These are phyloP conservation scores for Melanotaenia boesemani DNA, from an alignment of 2,797 vertebrate species.

Conservation along the genomic window DNA sequence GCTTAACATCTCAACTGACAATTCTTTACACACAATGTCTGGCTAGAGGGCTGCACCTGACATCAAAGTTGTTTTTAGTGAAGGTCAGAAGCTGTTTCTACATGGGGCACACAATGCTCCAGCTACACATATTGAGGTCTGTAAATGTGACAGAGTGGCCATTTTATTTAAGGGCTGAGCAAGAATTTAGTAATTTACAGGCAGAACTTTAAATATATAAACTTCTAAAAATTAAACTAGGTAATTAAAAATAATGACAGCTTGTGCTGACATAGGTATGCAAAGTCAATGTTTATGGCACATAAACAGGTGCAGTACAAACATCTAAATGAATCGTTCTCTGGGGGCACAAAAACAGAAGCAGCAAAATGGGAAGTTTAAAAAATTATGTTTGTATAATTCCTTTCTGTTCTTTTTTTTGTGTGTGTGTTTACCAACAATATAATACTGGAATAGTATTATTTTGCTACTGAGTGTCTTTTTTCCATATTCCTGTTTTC, in stretches of 20 bases:
- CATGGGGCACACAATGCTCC: conserved; percentile 27
- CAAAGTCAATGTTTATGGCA: conserved; percentile 32
- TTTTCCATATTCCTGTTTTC: conserved; percentile 34
- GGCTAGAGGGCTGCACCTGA: conserved; percentile 43
- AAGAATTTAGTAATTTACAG: conserved; percentile 7
- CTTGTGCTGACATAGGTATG: background rate
- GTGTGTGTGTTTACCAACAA: too few relatives aligned
- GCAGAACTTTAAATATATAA: conserved; percentile 17
- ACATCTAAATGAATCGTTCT: background rate
- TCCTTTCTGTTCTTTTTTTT: too few relatives aligned
- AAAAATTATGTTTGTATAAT: background rate
- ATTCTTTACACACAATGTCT: conserved; percentile 49
- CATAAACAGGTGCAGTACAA: background rate
- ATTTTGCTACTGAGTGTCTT: conserved; percentile 33
- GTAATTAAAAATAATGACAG: conserved; percentile 28
- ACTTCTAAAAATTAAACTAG: conserved; percentile 15
- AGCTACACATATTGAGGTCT: conserved; percentile 2
- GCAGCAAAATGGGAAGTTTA: background rate
- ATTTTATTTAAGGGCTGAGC: conserved; percentile 30
- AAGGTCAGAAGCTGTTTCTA: conserved; percentile 59
- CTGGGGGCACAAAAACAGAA: background rate
- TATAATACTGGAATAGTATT: conserved; percentile 5
- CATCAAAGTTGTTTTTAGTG: conserved; percentile 59
- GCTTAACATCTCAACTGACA: conserved; percentile 51
- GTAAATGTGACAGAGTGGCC: conserved; percentile 34